Evolutionary conservation across 2,797 vertebrate species (phyloP), one percentile per base, ranked within the genome.

Genomic region (Acanthurus lineatus): DNA sequence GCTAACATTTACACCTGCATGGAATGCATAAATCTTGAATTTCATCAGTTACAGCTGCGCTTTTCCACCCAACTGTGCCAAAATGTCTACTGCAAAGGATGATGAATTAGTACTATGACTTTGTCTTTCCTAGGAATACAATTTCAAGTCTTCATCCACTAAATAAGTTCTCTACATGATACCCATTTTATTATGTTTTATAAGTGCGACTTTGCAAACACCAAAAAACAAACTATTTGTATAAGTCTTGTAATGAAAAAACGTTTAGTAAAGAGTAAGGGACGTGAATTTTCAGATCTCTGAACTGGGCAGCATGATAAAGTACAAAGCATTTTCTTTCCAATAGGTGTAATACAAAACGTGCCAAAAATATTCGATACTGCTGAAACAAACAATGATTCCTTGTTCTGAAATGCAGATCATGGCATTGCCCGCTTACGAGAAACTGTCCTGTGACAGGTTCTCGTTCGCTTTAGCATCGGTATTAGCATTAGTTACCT

Each of bases 401-500:
- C 1, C 10, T 9, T 6, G 25, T 12, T 62, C 45, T 25, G 11
- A 19, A 40, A 35, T 2, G 2, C 40, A 19, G 12, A 28, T 7
- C 1, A 5, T 10, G 10, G 28, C 10, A 9, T 16, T 1, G 16
- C 53, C 9, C 25, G 8, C 5, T 68, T 9, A 57, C 5, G 1
- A 12, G 7, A 5, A 22, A 20, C 9, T 15, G 11, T 9, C 8
- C 4, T 22, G 6, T 1, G 1, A 19, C 17, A 53, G n/a, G 40
- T 68, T 63, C 58, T 20, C 28, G 19, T 48, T 64, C 10, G 54
- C 40, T 25, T 51, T 75, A 79, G 84, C 85, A 75, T 69, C 12
- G 0, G 1, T 6, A 25, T 73, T 81, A 80, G 63, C 70, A 53
- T 56, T 19, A 67, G 22, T 93, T 91, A 96, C 96, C 96, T 94